Conservation (phyloP, 2,888 invertebrate species). For the Entomobrya multifasciata region DNA sequence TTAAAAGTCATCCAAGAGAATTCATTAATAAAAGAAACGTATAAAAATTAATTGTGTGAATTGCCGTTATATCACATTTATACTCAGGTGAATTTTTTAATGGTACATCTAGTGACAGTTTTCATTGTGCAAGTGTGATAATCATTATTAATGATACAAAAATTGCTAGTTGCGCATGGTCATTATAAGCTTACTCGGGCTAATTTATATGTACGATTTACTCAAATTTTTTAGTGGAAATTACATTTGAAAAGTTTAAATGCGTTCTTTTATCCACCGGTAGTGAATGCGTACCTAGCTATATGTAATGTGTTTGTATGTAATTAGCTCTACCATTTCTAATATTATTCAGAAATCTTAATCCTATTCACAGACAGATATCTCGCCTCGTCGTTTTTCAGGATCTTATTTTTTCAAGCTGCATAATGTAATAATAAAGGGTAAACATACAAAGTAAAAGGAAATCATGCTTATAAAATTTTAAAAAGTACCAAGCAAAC, state of each 20-base stretch:
- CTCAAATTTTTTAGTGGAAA: constrained; percentile 16
- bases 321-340: constrained; percentile 45
- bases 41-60: neutral
- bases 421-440: neutral
- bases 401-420: constrained; percentile 18
- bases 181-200: constrained; percentile 45
- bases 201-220: constrained; percentile 31
- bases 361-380: constrained; percentile 49
- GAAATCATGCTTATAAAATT: constrained; percentile 25
- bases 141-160: constrained; percentile 51
- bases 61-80: constrained; percentile 5
- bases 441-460: constrained; percentile 2
- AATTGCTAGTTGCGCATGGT: constrained; percentile 39
- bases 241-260: constrained; percentile 41
- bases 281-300: neutral
- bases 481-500: constrained; percentile 26
- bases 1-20: too few relatives aligned
- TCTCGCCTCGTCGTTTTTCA: constrained; percentile 31
- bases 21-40: neutral
- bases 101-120: constrained; percentile 18
- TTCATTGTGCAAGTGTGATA: constrained; percentile 19
- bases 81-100: constrained; percentile 30
- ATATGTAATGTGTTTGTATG: too few relatives aligned
- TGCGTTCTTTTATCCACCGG: too few relatives aligned
- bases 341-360: constrained; percentile 32